These are phyloP conservation scores for Agonopterix heracliana DNA, from an alignment of 2,888 invertebrate genomes.

Conservation along the genomic window DNA sequence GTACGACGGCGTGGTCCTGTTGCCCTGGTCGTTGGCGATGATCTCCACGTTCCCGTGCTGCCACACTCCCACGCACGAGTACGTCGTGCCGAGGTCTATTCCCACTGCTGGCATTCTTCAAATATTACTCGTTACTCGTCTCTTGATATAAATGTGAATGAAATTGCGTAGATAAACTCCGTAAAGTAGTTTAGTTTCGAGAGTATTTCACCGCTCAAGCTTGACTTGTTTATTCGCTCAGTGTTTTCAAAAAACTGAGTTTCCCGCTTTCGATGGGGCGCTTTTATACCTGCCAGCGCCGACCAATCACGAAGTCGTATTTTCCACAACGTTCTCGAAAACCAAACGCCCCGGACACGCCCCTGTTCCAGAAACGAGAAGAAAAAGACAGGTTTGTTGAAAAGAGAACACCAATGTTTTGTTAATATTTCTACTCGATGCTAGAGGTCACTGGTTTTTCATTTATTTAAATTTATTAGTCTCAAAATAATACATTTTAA, in stretches of 20 bases:
- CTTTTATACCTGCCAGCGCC: background rate
- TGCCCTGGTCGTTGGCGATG: slow-evolving; percentile 76
- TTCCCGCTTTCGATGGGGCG: background rate
- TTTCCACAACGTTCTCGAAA: background rate
- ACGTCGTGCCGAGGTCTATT: slow-evolving; percentile 52
- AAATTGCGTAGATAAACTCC: background rate
- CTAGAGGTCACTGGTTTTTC: background rate
- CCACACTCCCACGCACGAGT: slow-evolving; percentile 43
- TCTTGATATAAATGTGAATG: background rate
- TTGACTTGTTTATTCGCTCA: background rate
- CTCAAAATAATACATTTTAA: no score
- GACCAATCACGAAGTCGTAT: background rate
- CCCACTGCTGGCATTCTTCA: slow-evolving; percentile 40
- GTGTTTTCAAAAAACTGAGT: background rate
- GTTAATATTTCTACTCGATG: background rate
- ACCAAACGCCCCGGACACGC: background rate
- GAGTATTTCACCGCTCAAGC: background rate
- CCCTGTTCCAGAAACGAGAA: background rate
- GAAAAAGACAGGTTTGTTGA: background rate
- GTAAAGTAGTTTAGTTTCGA: background rate
- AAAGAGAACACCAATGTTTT: background rate
- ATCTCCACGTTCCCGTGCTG: slow-evolving; percentile 79
- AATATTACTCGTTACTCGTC: background rate
- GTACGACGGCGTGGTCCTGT: slow-evolving; percentile 80
- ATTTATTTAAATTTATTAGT: slow-evolving; percentile 8